Base-by-base conservation (phyloP, 2,113 vertebrate genomes). In the Gymnarchus niloticus region DNA sequence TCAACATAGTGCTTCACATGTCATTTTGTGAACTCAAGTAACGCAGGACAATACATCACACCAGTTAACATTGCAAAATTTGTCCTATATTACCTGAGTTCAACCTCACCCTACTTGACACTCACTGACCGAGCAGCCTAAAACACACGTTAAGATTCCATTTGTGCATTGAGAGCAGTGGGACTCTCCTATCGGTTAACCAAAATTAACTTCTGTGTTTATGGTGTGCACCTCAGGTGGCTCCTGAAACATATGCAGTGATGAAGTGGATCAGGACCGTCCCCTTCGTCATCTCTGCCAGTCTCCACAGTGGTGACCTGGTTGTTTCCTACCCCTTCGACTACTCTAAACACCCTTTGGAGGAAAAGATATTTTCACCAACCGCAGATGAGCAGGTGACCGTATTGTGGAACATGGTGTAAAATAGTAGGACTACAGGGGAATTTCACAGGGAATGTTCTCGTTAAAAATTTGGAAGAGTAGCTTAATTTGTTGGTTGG, bases 191-290 rank as follows among this genome's bases (percentile, higher is more conserved):
- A n/a, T 59, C n/a, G 21, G 57, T 9, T 61, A 23, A 9, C 3
- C 57, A 3, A 61, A n/a, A 23, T 61, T 21, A 48, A 14, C 76
- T n/a, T 77, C 25, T 8, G 54, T 84, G 54, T 83, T 83, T 84
- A 88, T 88, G 85, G 28, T 56, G 5, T 76, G 41, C 44, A 28
- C 82, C 81, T 1, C 87, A 98, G 98, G 97, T 99, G 80, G 97
- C 97, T 65, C 96, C 97, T 0, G 98, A 99, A 93, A 99, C 98
- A 0, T 98, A 97, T 86, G 96, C 96, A 23, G 93, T 99, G 69
- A 98, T 99, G 92, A 97, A 98, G 59, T 99, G 98, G 98, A 96
- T 98, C 83, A 96, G 98, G 93, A 97, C 97, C 85, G 94, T 98
- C 84, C 98, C 98, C 0, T 99, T 99, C 83, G 97, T 98, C 77